Conservation (phyloP, 1,140 invertebrate species). For the Sycophaga agraensis region DNA sequence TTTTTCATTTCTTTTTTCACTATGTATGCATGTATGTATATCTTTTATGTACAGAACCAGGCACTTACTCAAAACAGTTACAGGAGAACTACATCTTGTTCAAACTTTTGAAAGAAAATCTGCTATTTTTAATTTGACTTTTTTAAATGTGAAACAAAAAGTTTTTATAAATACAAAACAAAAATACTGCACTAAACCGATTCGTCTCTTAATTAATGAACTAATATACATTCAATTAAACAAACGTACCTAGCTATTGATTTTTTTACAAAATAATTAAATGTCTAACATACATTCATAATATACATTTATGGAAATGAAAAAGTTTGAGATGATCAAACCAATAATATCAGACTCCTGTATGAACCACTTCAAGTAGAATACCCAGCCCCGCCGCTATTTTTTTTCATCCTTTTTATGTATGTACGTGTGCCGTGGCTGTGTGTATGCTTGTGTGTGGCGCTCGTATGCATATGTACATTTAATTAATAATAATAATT, state of each 20-base stretch:
- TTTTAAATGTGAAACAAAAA: background rate
- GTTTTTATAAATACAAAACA: slow-evolving; percentile 11
- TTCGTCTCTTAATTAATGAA: slow-evolving; percentile 6
- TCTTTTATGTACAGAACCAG: slow-evolving; percentile 23
- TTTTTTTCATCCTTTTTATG: slow-evolving; percentile 11
- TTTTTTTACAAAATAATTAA: slow-evolving; percentile 8
- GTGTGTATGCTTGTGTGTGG: slow-evolving; percentile 35
- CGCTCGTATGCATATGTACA: slow-evolving; percentile 53
- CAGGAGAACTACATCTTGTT: background rate
- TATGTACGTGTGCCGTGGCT: slow-evolving; percentile 40
- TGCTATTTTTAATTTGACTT: background rate
- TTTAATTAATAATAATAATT: slow-evolving; percentile 58
- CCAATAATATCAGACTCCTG: slow-evolving; percentile 6
- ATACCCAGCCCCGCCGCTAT: slow-evolving; percentile 18
- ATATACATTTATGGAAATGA: slow-evolving; percentile 7
- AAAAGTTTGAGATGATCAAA: background rate
- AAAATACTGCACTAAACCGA: slow-evolving; percentile 1
- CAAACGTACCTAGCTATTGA: slow-evolving; percentile 4
- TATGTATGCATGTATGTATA: slow-evolving; percentile 26
- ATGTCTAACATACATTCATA: background rate
- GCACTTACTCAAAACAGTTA: slow-evolving; percentile 21
- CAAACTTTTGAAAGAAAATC: background rate
- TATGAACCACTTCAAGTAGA: slow-evolving; percentile 18
- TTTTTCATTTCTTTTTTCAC: slow-evolving; percentile 20
- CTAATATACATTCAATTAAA: slow-evolving; percentile 9